Conservation (phyloP, 2,113 vertebrate genomes). For the Seriola dumerili region DNA sequence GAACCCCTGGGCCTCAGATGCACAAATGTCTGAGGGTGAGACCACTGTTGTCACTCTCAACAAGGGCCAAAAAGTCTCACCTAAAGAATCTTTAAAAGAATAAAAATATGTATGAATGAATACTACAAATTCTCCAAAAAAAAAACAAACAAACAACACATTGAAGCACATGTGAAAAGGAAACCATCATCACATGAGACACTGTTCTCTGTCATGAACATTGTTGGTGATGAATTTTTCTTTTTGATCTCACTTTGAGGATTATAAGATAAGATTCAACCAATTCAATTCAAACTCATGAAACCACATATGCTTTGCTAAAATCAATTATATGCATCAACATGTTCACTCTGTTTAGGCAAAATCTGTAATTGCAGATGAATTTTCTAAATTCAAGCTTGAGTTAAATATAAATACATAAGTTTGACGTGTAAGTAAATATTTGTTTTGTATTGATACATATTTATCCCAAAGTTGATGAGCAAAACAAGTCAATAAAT, state of each 20-base stretch:
- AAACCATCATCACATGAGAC: background rate
- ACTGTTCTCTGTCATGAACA: background rate
- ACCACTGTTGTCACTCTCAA: constrained; percentile 41
- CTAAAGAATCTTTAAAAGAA: constrained; percentile 54
- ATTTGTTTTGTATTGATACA: background rate
- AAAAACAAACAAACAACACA: background rate
- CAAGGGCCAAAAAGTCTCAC: constrained; percentile 63
- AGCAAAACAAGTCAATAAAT: background rate
- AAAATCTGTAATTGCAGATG: background rate
- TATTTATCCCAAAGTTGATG: background rate
- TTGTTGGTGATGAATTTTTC: background rate
- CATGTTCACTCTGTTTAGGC: background rate
- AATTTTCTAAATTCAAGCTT: background rate
- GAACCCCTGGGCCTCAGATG: constrained; percentile 66
- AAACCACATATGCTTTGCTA: background rate
- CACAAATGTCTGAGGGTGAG: constrained; percentile 55
- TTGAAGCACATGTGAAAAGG: background rate
- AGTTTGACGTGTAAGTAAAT: background rate
- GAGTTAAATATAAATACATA: background rate
- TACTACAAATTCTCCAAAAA: background rate
- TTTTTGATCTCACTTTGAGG: background rate
- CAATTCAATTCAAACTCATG: background rate
- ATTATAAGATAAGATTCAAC: background rate
- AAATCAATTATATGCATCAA: background rate
- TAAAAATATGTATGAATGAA: background rate